phyloP scores from a whole-genome alignment of 1,140 invertebrate genomes.

The Yoshiicerus persimilis region DNA sequence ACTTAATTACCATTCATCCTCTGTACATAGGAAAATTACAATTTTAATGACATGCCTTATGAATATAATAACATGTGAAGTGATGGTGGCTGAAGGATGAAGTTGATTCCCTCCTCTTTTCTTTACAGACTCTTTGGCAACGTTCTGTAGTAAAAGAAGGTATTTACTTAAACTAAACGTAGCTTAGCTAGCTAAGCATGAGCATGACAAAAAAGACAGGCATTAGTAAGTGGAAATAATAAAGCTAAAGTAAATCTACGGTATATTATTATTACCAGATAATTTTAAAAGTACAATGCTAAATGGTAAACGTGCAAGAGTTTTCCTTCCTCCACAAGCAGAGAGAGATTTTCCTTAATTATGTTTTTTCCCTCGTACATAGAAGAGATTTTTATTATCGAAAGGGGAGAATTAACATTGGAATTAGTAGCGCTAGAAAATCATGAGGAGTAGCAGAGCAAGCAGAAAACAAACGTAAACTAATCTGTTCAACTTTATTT shows the following conservation, averaged over 20 bases:
- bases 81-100: conserved; percentile 18
- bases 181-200: neutral
- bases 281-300: neutral
- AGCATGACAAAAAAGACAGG: conserved; percentile 12
- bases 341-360: neutral
- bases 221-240: neutral
- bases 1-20: conserved; percentile 17
- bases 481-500: conserved; percentile 3
- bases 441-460: neutral
- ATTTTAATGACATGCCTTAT: conserved; percentile 17
- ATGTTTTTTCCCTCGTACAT: neutral
- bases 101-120: conserved; percentile 9
- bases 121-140: neutral
- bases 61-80: conserved; percentile 18
- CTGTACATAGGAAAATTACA: conserved; percentile 6
- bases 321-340: neutral
- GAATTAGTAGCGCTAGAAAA: conserved; percentile 13
- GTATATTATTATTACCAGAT: neutral
- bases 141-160: neutral
- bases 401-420: neutral
- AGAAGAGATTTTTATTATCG: neutral
- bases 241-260: neutral
- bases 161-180: neutral
- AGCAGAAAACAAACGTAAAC: neutral
- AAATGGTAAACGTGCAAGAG: neutral